Evolutionary conservation across 1,140 invertebrate species (phyloP), one percentile per base, ranked within the genome.

Genomic region (Monochamus saltuarius): DNA sequence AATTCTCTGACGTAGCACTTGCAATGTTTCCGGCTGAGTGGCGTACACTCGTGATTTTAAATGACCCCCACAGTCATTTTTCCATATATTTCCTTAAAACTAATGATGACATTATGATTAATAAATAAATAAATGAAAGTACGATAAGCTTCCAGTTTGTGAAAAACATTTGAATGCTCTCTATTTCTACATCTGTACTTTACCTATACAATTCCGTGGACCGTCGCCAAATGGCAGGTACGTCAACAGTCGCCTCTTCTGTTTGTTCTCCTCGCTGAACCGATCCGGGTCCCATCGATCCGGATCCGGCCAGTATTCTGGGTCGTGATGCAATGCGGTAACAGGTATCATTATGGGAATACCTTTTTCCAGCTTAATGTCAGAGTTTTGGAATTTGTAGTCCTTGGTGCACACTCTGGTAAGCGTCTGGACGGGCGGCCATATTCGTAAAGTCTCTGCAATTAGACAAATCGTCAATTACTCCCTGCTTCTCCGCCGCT

Each of bases 201-300:
- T 67, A 78, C 76, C 77, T 36, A 85, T 83, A 64, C 84, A 86
- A 65, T 83, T 85, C 56, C 84, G 71, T 7, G 80, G 79, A 11
- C 85, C 85, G 46, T 81, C 83, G 9, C 83, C 83, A 70, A 86
- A 86, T 3, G 84, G 83, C 35, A 85, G 63, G 65, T 77, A 85
- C 0, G 75, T 74, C 55, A 71, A 76, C 7, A 68, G 73, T 16
- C 72, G 69, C 38, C 70, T 65, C 4, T 63, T 65, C 0, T 63
- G 64, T 61, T 78, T 81, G 51, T 69, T 70, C 64, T 78, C 76
- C 37, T 75, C 67, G 3, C 65, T 69, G 60, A 82, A 87, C 68
- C 86, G 72, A 61, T 87, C 84, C 0, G 87, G 87, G 66, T 83
- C 77, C 66, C 87, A 89, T 62, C 73, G 74, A 6, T 83, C 73